phyloP scores from a whole-genome alignment of 2,888 invertebrate species.

The Eilema caniola region DNA sequence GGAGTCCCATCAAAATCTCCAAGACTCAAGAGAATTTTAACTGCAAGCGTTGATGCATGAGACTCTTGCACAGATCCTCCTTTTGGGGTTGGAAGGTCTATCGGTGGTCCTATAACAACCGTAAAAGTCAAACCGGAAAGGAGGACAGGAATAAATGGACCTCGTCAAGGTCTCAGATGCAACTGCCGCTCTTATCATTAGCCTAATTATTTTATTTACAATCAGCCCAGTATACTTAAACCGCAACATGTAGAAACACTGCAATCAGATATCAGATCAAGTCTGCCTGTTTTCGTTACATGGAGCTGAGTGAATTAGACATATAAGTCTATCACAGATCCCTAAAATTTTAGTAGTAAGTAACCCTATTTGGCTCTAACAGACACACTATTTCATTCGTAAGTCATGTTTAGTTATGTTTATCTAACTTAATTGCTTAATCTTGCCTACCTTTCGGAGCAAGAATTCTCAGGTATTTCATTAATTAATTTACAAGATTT shows the following conservation, averaged over 20 bases:
- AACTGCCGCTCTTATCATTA: too few relatives aligned
- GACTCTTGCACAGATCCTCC: too few relatives aligned
- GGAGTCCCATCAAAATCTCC: too few relatives aligned
- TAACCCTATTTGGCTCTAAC: neutral
- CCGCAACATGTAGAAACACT: neutral
- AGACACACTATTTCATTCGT: conserved; percentile 30
- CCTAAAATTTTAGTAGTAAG: neutral
- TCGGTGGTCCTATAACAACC: too few relatives aligned
- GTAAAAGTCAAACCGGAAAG: too few relatives aligned
- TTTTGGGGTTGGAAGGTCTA: too few relatives aligned
- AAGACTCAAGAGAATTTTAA: too few relatives aligned
- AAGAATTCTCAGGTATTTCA: conserved; percentile 23
- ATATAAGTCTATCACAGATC: neutral
- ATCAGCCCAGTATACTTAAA: neutral
- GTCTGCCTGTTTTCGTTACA: neutral
- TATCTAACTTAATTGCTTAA: conserved; percentile 34
- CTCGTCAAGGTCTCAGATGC: too few relatives aligned
- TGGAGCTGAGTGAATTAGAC: neutral
- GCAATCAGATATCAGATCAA: neutral
- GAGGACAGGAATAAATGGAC: too few relatives aligned
- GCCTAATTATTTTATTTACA: neutral
- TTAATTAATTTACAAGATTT: conserved; percentile 34
- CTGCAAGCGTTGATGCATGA: too few relatives aligned
- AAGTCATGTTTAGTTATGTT: conserved; percentile 36
- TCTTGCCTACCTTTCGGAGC: conserved; percentile 31